These are phyloP conservation scores for Penaeus chinensis DNA, from an alignment of 1,140 invertebrate species.

Conservation along the genomic window DNA sequence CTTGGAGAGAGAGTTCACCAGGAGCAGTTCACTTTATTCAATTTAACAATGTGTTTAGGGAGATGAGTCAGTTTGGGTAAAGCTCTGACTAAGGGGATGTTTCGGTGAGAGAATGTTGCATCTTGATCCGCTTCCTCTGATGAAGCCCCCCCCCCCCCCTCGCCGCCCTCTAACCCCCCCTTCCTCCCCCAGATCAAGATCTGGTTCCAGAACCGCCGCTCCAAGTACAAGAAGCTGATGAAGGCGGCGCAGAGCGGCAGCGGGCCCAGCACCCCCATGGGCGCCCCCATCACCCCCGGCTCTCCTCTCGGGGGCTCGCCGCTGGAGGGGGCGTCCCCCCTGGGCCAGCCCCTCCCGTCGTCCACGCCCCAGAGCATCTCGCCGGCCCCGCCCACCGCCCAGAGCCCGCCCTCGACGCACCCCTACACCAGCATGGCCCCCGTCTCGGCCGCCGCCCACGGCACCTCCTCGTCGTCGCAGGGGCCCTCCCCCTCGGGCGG, in stretches of 20 bases:
- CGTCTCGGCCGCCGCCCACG: slow-evolving; percentile 63
- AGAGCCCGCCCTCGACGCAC: slow-evolving; percentile 64
- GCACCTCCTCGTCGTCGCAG: slow-evolving; percentile 38
- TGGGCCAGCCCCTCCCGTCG: slow-evolving; percentile 61
- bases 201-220: slow-evolving; percentile 96
- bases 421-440: slow-evolving; percentile 70
- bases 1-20: too few species aligned
- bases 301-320: slow-evolving; percentile 65
- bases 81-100: too few species aligned
- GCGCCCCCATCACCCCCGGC: slow-evolving; percentile 59
- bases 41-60: too few species aligned
- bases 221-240: slow-evolving; percentile 98
- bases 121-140: too few species aligned
- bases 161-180: slow-evolving; percentile 19
- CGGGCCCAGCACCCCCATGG: slow-evolving; percentile 63
- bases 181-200: slow-evolving; percentile 90
- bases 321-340: slow-evolving; percentile 66
- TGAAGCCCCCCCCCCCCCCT: too few species aligned
- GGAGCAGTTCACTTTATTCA: too few species aligned
- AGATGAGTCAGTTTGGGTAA: too few species aligned
- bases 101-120: too few species aligned
- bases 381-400: slow-evolving; percentile 71
- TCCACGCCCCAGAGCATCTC: slow-evolving; percentile 66
- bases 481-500: slow-evolving; percentile 47
- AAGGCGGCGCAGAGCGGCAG: slow-evolving; percentile 76